Evolutionary conservation across 2,113 vertebrate genomes (phyloP), one percentile per base, ranked within the genome.

Genomic region (Arvicanthis niloticus): DNA sequence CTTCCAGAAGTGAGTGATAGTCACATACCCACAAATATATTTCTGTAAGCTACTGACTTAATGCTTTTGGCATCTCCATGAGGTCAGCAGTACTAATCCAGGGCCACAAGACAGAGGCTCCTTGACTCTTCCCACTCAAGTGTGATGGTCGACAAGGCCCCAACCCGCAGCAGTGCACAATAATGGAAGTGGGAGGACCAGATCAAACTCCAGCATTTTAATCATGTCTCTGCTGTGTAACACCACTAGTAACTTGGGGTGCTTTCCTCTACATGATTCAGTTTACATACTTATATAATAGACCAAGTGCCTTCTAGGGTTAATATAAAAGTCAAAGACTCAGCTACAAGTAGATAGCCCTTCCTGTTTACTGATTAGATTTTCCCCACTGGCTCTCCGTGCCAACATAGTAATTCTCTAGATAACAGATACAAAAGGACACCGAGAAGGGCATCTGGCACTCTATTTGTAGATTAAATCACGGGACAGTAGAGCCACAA

Each of bases 121-220:
- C 48, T 1, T 8, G 21, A 78, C 77, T 81, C 29, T 3, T 58
- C 84, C 60, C n/a, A 88, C 7, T 34, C 42, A 84, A 21, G 3
- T 17, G 24, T 42, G 19, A 8, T 1, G 15, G 56, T 48, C 26
- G 60, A 72, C 77, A n/a, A 62, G 40, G 53, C 12, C 70, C 24
- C 1, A 5, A 3, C 4, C 62, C 26, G 65, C 58, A 29, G 37
- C 11, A 22, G 88, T 21, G 31, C 48, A 17, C 58, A 85, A 22
- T 22, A 29, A 15, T 3, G 7, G 62, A 5, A 7, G 22, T 0
- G n/a, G 42, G 5, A 67, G 19, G 34, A 1, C 22, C 24, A 56
- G 37, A 56, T 42, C 56, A 7, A 34, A 85, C 19, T 29, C 11
- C 2, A 42, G 19, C 56, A 26, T 67, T 29, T 51, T 9, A 73